A percentile compares a stretch with the other conserved stretches of the same genome.
Evolutionary conservation across 2,113 vertebrate genomes (phyloP).

Genomic region (Synchiropus splendidus): DNA sequence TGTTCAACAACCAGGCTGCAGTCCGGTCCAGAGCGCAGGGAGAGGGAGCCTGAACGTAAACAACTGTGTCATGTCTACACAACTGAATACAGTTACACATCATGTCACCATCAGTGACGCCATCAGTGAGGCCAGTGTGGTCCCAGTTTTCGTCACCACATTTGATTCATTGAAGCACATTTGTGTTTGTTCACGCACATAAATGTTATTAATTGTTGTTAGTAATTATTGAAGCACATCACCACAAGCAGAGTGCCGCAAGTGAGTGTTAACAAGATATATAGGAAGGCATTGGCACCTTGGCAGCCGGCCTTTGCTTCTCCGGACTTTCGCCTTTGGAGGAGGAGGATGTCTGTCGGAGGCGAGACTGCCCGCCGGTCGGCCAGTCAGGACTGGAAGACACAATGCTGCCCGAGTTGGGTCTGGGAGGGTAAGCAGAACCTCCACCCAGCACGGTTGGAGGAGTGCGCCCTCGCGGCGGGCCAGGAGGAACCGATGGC

Average conservation of each 20-base stretch:
- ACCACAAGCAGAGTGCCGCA: too few relatives aligned
- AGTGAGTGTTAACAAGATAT: too few relatives aligned
- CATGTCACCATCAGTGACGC: not conserved
- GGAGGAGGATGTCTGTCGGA: conserved; percentile 87
- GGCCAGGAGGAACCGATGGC: conserved; percentile 62
- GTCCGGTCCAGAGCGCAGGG: conserved; percentile 95
- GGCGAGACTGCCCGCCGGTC: conserved; percentile 57
- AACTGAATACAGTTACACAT: conserved; percentile 6
- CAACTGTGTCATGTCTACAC: conserved; percentile 24
- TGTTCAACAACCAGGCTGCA: conserved; percentile 96
- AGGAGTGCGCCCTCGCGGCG: conserved; percentile 78
- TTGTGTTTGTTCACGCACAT: too few relatives aligned
- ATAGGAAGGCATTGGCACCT: conserved; percentile 39
- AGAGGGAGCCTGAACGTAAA: conserved; percentile 86
- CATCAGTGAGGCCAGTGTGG: not conserved
- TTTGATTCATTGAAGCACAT: too few relatives aligned
- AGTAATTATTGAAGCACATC: too few relatives aligned
- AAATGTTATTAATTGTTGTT: too few relatives aligned
- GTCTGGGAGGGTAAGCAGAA: conserved; percentile 76
- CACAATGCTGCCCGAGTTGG: conserved; percentile 84
- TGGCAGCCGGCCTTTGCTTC: conserved; percentile 60
- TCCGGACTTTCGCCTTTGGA: conserved; percentile 94
- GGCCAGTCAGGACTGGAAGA: conserved; percentile 73
- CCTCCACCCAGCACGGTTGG: conserved; percentile 71
- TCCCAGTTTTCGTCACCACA: too few relatives aligned